Evolutionary conservation across 2,797 vertebrate species (phyloP), one percentile per base, ranked within the genome.

Genomic region (Megalops cyprinoides): DNA sequence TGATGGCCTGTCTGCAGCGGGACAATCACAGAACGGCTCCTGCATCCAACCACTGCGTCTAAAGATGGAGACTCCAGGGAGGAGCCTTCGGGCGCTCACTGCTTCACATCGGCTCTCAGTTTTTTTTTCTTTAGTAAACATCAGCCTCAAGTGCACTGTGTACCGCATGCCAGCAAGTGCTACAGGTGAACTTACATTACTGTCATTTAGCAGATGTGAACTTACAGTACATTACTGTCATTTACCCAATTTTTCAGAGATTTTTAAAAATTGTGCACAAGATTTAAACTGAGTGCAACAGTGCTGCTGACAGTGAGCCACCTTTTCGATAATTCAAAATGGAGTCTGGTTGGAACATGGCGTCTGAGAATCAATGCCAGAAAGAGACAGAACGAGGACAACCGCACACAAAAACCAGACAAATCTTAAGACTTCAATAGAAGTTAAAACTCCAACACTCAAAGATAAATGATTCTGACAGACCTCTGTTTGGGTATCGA

Each of bases 301-400:
- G n/a, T n/a, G n/a, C n/a, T n/a, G n/a, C n/a, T n/a, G n/a, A n/a
- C n/a, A n/a, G n/a, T n/a, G n/a, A n/a, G n/a, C n/a, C n/a, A n/a
- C n/a, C n/a, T n/a, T n/a, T n/a, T n/a, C n/a, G n/a, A 83, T 3
- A 83, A 75, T 76, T 55, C 91, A 95, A 95, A 94, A 95, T 95
- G 94, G 93, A 93, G 92, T 86, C 88, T 20, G 84, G 67, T 89
- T 90, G 87, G 91, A 87, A 94, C 94, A 94, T 94, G 93, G 93
- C 92, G 84, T 90, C 87, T 69, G 62, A 42, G 82, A 81, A 6
- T 6, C 6, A 15, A 15, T 12, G 15, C n/a, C 10, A 20, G 15
- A 20, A 25, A 15, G 12, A 18, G 56, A 60, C 56, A 20, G 18
- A 25, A 20, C 12, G 44, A 75, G 12, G 34, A 34, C 46, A 5